Conservation (phyloP, 2,113 vertebrate species). For the Forbesichthys papilliferus region DNA sequence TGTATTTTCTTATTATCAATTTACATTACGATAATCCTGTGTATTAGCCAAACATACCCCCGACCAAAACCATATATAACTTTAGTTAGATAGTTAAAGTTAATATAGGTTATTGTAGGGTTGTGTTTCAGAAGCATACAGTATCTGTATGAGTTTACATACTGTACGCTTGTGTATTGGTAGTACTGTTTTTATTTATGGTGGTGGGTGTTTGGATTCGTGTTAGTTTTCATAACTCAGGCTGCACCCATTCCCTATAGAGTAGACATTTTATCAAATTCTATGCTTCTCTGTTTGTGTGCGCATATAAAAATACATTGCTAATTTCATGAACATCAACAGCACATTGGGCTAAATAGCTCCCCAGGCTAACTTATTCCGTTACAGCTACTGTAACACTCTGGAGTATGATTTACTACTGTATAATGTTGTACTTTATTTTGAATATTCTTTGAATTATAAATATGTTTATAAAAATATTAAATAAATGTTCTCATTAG, state of each 20-base stretch:
- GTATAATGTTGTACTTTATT: background rate
- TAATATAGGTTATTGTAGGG: too few species aligned
- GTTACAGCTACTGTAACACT: too few species aligned
- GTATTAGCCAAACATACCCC: too few species aligned
- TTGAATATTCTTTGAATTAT: background rate
- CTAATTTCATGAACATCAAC: background rate
- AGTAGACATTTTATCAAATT: constrained; percentile 2
- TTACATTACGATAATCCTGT: too few species aligned
- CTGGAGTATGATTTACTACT: too few species aligned
- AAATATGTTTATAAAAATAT: background rate
- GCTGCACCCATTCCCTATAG: background rate
- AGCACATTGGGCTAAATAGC: too few species aligned
- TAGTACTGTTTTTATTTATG: background rate
- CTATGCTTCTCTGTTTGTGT: background rate
- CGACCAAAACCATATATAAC: too few species aligned
- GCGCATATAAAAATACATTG: background rate
- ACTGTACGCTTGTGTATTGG: background rate
- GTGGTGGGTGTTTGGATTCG: background rate
- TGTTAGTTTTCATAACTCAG: constrained; percentile 4
- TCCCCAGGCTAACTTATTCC: too few species aligned
- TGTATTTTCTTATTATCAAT: too few species aligned
- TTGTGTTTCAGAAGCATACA: too few species aligned
- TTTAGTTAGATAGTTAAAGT: too few species aligned
- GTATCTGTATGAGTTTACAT: background rate
- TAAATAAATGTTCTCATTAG: background rate